Evolutionary conservation across 2,888 invertebrate species (phyloP).

Genomic region (Drosophila yooni): DNA sequence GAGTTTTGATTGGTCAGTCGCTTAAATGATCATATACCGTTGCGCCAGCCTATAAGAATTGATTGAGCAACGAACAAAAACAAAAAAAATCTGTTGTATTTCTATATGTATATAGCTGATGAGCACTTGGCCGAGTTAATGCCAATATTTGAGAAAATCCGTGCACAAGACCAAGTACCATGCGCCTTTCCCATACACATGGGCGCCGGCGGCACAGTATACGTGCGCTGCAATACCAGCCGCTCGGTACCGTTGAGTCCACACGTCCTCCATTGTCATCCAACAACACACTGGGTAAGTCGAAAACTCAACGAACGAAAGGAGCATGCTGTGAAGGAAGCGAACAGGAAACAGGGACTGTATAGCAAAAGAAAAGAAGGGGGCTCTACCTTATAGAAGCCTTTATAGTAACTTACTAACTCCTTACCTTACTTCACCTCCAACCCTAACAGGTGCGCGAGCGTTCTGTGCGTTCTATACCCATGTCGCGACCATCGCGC

Average conservation of each 20-base stretch:
- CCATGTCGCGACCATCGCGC: conserved; percentile 93
- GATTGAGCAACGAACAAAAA: conserved; percentile 11
- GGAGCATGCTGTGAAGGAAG: conserved; percentile 20
- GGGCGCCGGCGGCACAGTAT: conserved; percentile 89
- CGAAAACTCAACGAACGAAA: conserved; percentile 10
- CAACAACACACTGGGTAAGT: conserved; percentile 89
- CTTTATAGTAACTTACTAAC: conserved; percentile 9
- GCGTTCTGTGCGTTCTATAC: conserved; percentile 95
- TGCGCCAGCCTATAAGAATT: conserved; percentile 45
- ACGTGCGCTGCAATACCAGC: conserved; percentile 88
- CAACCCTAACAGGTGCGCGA: conserved; percentile 91
- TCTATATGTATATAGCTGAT: conserved; percentile 88
- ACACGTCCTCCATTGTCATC: conserved; percentile 88
- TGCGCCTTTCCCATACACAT: conserved; percentile 96
- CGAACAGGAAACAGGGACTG: conserved; percentile 7
- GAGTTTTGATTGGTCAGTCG: conserved; percentile 42
- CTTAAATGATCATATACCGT: conserved; percentile 84
- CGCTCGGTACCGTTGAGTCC: conserved; percentile 88
- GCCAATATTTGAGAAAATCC: conserved; percentile 97
- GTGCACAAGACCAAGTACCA: conserved; percentile 95
- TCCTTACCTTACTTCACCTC: background rate
- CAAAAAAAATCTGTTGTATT: conserved; percentile 35
- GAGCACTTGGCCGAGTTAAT: conserved; percentile 97
- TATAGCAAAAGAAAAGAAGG: conserved; percentile 14
- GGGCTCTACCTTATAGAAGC: conserved; percentile 25